These are phyloP conservation scores for Champsocephalus esox DNA, from an alignment of 2,797 vertebrate genomes.

Conservation along the genomic window DNA sequence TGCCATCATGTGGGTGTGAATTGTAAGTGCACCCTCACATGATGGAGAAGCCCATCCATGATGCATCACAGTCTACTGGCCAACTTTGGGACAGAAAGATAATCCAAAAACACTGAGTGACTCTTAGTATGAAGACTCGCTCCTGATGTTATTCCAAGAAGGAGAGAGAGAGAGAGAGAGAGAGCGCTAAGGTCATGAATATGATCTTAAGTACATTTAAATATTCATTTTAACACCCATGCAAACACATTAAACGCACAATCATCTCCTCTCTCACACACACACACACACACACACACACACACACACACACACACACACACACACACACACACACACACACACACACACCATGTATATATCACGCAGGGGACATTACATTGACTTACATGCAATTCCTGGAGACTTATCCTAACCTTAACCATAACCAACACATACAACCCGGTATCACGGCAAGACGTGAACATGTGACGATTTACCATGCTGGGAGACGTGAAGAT, in stretches of 20 bases:
- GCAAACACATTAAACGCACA: slow-evolving; percentile 42
- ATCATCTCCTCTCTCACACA: background rate
- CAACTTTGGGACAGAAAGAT: slow-evolving; percentile 38
- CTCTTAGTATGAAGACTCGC: slow-evolving; percentile 14
- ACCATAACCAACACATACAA: too few species aligned
- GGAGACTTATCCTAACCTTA: too few species aligned
- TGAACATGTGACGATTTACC: too few species aligned
- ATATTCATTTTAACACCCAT: slow-evolving; percentile 61
- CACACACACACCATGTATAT: slow-evolving; percentile 5
- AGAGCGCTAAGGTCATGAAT: slow-evolving; percentile 56
- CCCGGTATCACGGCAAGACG: too few species aligned
- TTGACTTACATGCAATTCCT: too few species aligned
- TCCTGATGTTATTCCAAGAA: slow-evolving; percentile 22
- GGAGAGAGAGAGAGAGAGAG: background rate
- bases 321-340: background rate
- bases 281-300: background rate
- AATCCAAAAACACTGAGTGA: slow-evolving; percentile 9
- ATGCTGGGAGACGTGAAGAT: too few species aligned
- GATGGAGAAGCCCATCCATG: background rate
- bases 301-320: background rate
- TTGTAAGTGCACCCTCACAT: slow-evolving; percentile 55
- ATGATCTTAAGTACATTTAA: slow-evolving; percentile 71
- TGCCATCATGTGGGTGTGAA: slow-evolving; percentile 74
- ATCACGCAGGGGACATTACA: too few species aligned
- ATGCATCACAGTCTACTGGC: slow-evolving; percentile 18